Evolutionary conservation across 2,797 vertebrate species (phyloP).

Genomic region (Macroramphosus scolopax): DNA sequence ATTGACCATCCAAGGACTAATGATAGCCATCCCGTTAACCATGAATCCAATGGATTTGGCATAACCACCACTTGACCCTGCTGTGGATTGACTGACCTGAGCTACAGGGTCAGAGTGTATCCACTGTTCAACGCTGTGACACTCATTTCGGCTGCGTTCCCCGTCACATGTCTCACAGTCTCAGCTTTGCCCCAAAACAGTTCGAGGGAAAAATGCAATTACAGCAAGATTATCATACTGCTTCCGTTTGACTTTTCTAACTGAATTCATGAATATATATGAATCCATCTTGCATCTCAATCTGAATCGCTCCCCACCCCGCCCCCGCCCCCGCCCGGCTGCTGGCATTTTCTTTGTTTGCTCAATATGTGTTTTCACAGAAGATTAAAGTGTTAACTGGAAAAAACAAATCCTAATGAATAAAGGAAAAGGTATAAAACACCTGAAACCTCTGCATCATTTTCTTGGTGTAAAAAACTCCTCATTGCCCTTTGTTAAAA

Average conservation of each 20-base stretch:
- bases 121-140: constrained; percentile 43
- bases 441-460: constrained; percentile 10
- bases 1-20: constrained; percentile 65
- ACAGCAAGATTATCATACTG: constrained; percentile 77
- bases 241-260: constrained; percentile 76
- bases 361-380: constrained; percentile 42
- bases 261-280: constrained; percentile 80
- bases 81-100: constrained; percentile 51
- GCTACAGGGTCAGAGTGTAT: constrained; percentile 59
- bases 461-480: not conserved
- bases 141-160: constrained; percentile 13
- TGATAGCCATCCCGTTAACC: constrained; percentile 65
- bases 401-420: constrained; percentile 29
- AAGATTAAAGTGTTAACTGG: constrained; percentile 42
- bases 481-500: no score
- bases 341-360: constrained; percentile 67
- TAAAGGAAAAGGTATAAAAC: constrained; percentile 25
- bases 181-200: constrained; percentile 65
- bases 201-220: constrained; percentile 73
- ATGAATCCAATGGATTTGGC: constrained; percentile 63
- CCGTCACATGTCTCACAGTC: constrained; percentile 33
- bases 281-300: constrained; percentile 76
- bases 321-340: constrained; percentile 55
- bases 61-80: constrained; percentile 67
- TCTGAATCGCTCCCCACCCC: constrained; percentile 45